These are phyloP conservation scores for Drosophila mojavensis DNA, from an alignment of 1,140 invertebrate genomes.

Conservation along the genomic window DNA sequence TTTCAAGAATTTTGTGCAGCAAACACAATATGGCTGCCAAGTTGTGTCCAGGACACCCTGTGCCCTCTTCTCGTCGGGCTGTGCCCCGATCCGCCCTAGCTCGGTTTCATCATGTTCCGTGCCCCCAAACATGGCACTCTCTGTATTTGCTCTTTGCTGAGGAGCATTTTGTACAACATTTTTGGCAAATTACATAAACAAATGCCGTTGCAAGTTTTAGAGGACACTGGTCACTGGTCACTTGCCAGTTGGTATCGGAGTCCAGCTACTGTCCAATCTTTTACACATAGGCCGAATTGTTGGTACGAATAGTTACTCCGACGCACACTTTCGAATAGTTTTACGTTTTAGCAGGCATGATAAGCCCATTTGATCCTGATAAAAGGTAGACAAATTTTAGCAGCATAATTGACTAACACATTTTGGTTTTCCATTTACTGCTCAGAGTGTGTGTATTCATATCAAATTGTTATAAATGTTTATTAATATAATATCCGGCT, in stretches of 20 bases:
- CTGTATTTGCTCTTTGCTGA: slow-evolving; percentile 50
- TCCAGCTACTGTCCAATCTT: neutral
- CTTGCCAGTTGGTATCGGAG: slow-evolving; percentile 14
- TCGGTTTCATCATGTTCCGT: slow-evolving; percentile 12
- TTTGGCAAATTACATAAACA: slow-evolving; percentile 71
- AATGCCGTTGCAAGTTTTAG: slow-evolving; percentile 43
- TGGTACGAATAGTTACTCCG: neutral
- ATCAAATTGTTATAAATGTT: neutral
- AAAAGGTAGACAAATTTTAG: neutral
- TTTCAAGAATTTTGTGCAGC: slow-evolving; percentile 38
- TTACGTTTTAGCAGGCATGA: neutral
- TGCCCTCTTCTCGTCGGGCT: slow-evolving; percentile 8
- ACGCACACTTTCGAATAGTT: slow-evolving; percentile 2
- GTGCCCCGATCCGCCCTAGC: slow-evolving; percentile 9
- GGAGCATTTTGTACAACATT: slow-evolving; percentile 70
- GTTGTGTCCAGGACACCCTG: slow-evolving; percentile 35
- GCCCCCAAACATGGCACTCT: slow-evolving; percentile 44
- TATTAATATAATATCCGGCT: neutral
- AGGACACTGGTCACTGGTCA: slow-evolving; percentile 9
- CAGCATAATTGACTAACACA: neutral
- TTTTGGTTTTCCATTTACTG: neutral
- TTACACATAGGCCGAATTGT: slow-evolving; percentile 1
- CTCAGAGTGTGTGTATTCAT: neutral
- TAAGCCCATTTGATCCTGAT: neutral
- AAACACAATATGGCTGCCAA: slow-evolving; percentile 44